Evolutionary conservation across 2,113 vertebrate species (phyloP).

Genomic region (Euleptes europaea): DNA sequence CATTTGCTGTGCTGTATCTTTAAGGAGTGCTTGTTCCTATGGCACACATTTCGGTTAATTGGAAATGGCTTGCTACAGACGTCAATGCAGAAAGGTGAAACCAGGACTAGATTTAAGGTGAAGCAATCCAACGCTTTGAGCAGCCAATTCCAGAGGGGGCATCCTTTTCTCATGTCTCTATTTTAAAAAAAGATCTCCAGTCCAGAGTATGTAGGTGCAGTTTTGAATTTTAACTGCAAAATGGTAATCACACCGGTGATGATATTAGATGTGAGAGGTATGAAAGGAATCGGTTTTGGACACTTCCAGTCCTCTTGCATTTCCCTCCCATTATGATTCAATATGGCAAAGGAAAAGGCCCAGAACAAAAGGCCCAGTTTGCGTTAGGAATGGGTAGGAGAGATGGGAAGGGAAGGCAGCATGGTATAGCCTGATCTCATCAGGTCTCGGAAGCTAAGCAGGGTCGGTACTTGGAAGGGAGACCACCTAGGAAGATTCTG

Average conservation of each 20-base stretch:
- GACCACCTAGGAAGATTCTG: too few relatives aligned
- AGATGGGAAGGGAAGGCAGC: too few relatives aligned
- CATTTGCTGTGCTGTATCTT: neutral
- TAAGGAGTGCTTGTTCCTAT: neutral
- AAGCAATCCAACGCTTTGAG: neutral
- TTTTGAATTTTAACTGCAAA: neutral
- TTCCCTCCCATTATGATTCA: neutral
- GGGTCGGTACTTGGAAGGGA: too few relatives aligned
- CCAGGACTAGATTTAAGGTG: neutral
- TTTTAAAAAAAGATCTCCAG: neutral
- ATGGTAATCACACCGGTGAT: too few relatives aligned
- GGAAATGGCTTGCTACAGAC: neutral
- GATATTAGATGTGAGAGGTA: too few relatives aligned
- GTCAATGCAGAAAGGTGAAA: neutral
- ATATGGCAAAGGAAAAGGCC: neutral
- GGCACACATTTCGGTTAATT: neutral
- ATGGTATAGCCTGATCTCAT: too few relatives aligned
- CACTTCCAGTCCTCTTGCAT: neutral
- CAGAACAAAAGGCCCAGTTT: too few relatives aligned
- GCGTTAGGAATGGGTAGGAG: too few relatives aligned
- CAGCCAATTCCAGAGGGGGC: neutral
- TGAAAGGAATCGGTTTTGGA: too few relatives aligned
- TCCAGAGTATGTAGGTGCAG: too few relatives aligned
- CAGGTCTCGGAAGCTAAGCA: too few relatives aligned
- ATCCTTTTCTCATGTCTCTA: neutral